Conservation (phyloP, 2,113 vertebrate species). For the Lepus americanus region DNA sequence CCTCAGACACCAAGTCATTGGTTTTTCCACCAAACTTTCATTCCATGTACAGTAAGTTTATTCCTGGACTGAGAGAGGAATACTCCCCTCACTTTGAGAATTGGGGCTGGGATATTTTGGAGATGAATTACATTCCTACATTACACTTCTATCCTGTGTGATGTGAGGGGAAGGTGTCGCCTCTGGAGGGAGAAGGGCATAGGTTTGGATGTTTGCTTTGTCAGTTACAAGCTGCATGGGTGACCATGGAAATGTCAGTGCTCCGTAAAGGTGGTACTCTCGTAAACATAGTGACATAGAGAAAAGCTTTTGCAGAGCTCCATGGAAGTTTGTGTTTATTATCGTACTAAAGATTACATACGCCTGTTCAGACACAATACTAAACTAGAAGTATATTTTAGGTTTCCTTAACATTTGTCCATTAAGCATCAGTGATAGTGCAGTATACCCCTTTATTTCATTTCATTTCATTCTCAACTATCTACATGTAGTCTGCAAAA, state of each 20-base stretch:
- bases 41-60: background rate
- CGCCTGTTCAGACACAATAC: background rate
- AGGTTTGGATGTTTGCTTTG: background rate
- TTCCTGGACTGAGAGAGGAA: background rate
- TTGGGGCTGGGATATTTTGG: background rate
- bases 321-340: background rate
- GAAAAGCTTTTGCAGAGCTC: constrained; percentile 22
- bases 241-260: background rate
- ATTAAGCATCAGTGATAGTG: background rate
- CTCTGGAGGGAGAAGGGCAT: background rate
- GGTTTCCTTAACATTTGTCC: background rate
- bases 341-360: background rate
- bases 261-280: background rate
- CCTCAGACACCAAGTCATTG: background rate
- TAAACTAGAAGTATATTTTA: background rate
- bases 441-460: constrained; percentile 4
- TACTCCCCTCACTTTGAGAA: background rate
- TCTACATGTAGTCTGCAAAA: background rate
- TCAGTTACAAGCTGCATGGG: background rate
- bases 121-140: background rate
- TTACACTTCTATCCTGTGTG: background rate
- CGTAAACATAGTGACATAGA: background rate
- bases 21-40: background rate
- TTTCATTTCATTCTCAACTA: background rate
- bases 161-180: background rate